Percentiles rank a stretch among this genome's conserved stretches.
Evolutionary conservation across 2,888 invertebrate genomes (phyloP).

Genomic region (Catocala nupta): DNA sequence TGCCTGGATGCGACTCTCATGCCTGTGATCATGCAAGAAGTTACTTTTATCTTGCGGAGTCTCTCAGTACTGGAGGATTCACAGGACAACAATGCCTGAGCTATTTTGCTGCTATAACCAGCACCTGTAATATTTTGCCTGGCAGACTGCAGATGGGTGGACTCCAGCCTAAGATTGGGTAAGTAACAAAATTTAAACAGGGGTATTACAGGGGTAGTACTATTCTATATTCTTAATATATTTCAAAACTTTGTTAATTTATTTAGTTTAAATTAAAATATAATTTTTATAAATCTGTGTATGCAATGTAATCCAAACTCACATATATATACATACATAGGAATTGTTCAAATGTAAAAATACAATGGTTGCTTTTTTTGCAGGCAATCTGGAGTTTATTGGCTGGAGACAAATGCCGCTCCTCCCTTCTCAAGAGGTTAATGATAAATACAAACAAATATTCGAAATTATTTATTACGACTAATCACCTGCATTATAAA

Average conservation of each 20-base stretch:
- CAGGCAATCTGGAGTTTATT: constrained; percentile 66
- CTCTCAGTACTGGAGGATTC: constrained; percentile 64
- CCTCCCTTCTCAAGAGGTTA: constrained; percentile 68
- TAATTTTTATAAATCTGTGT: too few relatives aligned
- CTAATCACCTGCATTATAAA: constrained; percentile 55
- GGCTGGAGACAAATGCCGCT: constrained; percentile 65
- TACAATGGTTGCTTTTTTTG: constrained; percentile 33
- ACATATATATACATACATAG: too few relatives aligned
- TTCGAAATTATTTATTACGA: constrained; percentile 47
- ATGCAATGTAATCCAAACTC: too few relatives aligned
- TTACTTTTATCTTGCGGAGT: constrained; percentile 71
- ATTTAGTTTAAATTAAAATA: too few relatives aligned
- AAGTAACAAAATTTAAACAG: constrained; percentile 23
- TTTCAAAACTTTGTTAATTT: too few relatives aligned
- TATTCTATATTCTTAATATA: too few relatives aligned
- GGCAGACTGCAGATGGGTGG: constrained; percentile 71
- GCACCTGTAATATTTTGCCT: constrained; percentile 59
- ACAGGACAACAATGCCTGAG: constrained; percentile 69
- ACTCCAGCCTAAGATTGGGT: constrained; percentile 69
- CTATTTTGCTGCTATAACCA: constrained; percentile 65
- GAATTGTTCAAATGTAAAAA: too few relatives aligned
- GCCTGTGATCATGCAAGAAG: constrained; percentile 69
- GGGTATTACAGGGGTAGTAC: too few relatives aligned
- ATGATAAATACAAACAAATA: constrained; percentile 24
- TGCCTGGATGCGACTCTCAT: constrained; percentile 72